phyloP scores from a whole-genome alignment of 1,140 invertebrate species.

The Zaprionus taronus region DNA sequence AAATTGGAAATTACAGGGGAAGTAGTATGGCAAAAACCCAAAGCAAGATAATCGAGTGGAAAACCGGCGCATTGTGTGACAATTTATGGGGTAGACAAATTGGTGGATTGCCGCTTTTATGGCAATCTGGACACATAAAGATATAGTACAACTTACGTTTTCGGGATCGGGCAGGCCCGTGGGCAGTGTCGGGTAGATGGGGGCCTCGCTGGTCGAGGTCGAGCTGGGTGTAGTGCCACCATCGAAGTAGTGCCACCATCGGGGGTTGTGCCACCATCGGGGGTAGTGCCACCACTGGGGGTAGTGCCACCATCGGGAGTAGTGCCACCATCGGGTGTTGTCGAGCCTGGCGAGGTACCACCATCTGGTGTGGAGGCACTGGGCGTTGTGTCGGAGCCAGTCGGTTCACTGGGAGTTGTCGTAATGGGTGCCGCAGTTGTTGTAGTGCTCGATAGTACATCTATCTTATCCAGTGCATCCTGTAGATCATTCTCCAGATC shows the following conservation, averaged over 20 bases:
- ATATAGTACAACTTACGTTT: constrained; percentile 53
- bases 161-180: constrained; percentile 73
- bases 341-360: constrained; percentile 8
- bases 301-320: constrained; percentile 19
- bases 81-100: constrained; percentile 41
- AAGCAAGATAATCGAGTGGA: constrained; percentile 19
- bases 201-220: constrained; percentile 25
- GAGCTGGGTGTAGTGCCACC: constrained; percentile 5
- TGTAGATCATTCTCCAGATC: constrained; percentile 72
- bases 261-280: constrained; percentile 20
- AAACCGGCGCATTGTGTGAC: constrained; percentile 21
- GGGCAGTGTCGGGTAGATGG: constrained; percentile 74
- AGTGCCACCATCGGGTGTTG: constrained; percentile 13
- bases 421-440: constrained; percentile 45
- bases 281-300: constrained; percentile 4
- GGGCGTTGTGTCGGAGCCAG: background rate
- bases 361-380: background rate
- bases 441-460: constrained; percentile 47
- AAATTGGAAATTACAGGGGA: constrained; percentile 30
- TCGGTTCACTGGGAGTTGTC: background rate
- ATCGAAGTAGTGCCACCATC: constrained; percentile 13
- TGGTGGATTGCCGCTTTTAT: constrained; percentile 68
- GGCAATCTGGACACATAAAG: constrained; percentile 20
- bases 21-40: constrained; percentile 13
- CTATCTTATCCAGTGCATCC: constrained; percentile 74